Evolutionary conservation across 2,797 vertebrate genomes (phyloP).

Genomic region (Salmo trutta): DNA sequence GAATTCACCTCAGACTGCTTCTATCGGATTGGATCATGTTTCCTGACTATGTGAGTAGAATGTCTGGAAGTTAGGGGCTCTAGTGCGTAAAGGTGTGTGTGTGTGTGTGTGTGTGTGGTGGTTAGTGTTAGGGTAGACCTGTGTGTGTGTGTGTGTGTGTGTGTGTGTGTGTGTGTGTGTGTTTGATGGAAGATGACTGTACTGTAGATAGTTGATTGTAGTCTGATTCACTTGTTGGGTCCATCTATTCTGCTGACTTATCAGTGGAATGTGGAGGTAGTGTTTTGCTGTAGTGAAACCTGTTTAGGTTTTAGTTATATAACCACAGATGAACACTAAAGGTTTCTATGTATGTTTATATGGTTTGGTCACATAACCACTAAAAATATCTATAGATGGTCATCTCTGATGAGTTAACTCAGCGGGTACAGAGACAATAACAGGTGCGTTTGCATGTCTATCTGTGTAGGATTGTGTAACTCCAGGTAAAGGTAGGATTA

Average conservation of each 20-base stretch:
- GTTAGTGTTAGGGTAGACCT: neutral
- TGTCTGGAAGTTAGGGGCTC: neutral
- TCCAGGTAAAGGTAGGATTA: neutral
- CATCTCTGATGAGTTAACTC: neutral
- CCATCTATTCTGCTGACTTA: neutral
- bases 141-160: neutral
- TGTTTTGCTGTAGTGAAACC: neutral
- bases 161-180: neutral
- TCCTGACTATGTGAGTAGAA: slow-evolving; percentile 66
- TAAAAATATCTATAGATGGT: neutral
- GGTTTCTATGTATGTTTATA: too few relatives aligned
- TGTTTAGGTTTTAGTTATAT: neutral
- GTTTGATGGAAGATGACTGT: neutral
- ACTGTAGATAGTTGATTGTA: neutral
- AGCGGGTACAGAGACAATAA: neutral
- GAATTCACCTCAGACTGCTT: slow-evolving; percentile 28
- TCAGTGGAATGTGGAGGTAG: neutral
- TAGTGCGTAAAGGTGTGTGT: neutral
- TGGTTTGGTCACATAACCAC: too few relatives aligned
- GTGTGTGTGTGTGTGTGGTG: neutral
- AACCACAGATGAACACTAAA: too few relatives aligned
- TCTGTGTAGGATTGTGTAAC: neutral
- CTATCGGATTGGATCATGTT: slow-evolving; percentile 62
- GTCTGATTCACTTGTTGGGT: neutral
- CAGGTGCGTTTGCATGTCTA: neutral